phyloP scores from a whole-genome alignment of 2,888 invertebrate species.

The Mesoligia furuncula region DNA sequence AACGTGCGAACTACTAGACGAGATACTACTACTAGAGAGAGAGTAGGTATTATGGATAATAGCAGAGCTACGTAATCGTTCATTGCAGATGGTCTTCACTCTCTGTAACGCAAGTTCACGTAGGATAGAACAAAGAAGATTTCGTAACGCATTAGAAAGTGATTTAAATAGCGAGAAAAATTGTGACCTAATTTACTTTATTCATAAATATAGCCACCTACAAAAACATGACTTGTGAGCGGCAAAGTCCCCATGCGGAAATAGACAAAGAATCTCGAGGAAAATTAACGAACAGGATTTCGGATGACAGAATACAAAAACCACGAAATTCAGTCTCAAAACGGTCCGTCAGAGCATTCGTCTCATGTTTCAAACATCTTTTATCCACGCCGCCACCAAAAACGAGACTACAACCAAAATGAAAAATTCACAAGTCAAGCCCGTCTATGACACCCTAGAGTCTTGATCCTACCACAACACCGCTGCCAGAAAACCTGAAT shows the following conservation, averaged over 20 bases:
- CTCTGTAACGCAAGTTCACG: neutral
- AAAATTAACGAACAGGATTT: neutral
- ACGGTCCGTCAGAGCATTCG: conserved; percentile 1
- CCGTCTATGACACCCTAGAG: conserved; percentile 56
- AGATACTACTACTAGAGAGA: no score
- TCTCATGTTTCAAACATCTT: conserved; percentile 39
- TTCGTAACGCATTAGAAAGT: neutral
- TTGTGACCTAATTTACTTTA: neutral
- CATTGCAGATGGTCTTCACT: no score
- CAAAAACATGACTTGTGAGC: neutral
- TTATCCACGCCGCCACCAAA: conserved; percentile 29
- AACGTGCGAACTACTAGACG: no score
- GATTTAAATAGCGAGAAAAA: neutral
- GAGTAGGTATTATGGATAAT: neutral
- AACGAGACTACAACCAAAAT: conserved; percentile 45
- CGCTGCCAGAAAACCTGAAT: conserved; percentile 52
- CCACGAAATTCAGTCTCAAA: conserved; percentile 6
- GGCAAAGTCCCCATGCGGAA: neutral
- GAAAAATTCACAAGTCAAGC: conserved; percentile 60
- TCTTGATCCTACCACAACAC: conserved; percentile 28
- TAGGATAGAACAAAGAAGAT: neutral
- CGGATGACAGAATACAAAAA: neutral
- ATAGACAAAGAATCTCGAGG: neutral
- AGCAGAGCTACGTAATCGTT: neutral
- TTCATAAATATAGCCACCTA: no score